Percentiles rank a stretch among this genome's conserved stretches.
Evolutionary conservation across 2,888 invertebrate species (phyloP).

Genomic region (Clostera curtula): DNA sequence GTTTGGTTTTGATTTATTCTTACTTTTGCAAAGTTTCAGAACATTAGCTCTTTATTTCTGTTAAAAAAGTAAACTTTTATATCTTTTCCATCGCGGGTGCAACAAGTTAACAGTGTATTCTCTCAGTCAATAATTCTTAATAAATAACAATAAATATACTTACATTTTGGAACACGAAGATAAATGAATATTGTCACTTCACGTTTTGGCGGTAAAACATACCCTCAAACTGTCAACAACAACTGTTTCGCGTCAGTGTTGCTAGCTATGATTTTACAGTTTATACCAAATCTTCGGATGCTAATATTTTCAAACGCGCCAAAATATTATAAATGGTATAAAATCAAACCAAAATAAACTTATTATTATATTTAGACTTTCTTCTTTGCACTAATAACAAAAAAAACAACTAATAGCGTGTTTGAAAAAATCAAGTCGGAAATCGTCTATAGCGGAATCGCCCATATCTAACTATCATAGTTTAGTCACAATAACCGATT

Average conservation of each 20-base stretch:
- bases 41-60: constrained; percentile 6
- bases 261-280: constrained; percentile 8
- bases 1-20: constrained; percentile 10
- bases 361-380: too few species aligned
- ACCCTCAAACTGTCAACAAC: constrained; percentile 7
- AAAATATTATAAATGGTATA: too few species aligned
- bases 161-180: constrained; percentile 4
- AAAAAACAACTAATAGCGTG: too few species aligned
- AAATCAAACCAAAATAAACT: too few species aligned
- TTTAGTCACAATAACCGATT: too few species aligned
- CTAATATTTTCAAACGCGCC: too few species aligned
- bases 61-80: constrained; percentile 2
- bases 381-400: too few species aligned
- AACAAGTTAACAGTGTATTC: constrained; percentile 9
- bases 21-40: constrained; percentile 10
- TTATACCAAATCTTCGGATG: constrained; percentile 7
- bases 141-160: constrained; percentile 7
- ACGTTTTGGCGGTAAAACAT: constrained; percentile 3
- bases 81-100: constrained; percentile 12
- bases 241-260: constrained; percentile 6
- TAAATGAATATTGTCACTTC: constrained; percentile 8
- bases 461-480: too few species aligned
- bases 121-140: constrained; percentile 6
- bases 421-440: too few species aligned
- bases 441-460: too few species aligned